These are phyloP conservation scores for Enteromius paludinosus DNA, from an alignment of 2,797 vertebrate species.

Conservation along the genomic window DNA sequence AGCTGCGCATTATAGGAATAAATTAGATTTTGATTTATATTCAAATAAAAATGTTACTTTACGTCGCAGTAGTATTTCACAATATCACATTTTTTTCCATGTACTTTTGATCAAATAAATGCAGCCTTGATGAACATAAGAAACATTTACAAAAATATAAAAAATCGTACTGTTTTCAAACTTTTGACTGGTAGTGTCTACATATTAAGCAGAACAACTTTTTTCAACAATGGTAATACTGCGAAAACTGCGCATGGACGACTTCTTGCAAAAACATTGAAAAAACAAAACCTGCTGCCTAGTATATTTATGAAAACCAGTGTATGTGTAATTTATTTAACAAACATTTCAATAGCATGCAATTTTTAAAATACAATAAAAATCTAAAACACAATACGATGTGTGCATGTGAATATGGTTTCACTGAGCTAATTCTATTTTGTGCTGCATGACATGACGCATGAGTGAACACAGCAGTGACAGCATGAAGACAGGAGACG, in stretches of 20 bases:
- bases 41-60: too few species aligned
- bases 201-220: not conserved
- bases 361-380: not conserved
- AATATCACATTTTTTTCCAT: too few species aligned
- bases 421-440: not conserved
- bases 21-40: too few species aligned
- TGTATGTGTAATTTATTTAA: not conserved
- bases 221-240: not conserved
- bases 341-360: not conserved
- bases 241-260: not conserved
- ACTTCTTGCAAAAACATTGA: not conserved
- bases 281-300: not conserved
- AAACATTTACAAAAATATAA: too few species aligned
- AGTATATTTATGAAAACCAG: not conserved
- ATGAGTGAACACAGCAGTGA: slow-evolving; percentile 15
- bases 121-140: too few species aligned
- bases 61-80: too few species aligned
- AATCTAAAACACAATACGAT: not conserved
- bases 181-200: too few species aligned
- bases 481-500: not conserved
- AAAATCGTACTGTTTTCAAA: too few species aligned
- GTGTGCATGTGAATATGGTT: not conserved
- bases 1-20: too few species aligned
- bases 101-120: too few species aligned
- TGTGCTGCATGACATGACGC: not conserved